Percentiles rank a stretch among this genome's conserved stretches.
These are phyloP conservation scores for Cettia cetti DNA, from an alignment of 2,113 vertebrate genomes.

Conservation along the genomic window DNA sequence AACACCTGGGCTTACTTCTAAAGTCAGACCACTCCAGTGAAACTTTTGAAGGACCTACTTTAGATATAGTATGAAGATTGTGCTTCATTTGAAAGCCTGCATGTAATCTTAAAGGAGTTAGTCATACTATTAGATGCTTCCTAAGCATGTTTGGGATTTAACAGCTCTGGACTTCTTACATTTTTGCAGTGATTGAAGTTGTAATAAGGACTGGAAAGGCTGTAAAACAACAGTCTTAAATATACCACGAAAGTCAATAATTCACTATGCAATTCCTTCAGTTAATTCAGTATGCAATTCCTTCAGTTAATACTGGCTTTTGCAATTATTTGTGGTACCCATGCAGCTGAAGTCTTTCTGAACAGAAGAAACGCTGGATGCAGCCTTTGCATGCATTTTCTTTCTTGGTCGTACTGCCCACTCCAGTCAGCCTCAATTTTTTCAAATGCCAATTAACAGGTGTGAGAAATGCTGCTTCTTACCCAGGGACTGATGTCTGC, in stretches of 20 bases:
- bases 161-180: not conserved
- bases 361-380: not conserved
- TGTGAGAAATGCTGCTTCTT: constrained; percentile 71
- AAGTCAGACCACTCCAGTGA: not conserved
- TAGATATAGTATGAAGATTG: not conserved
- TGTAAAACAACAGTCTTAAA: not conserved
- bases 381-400: constrained; percentile 5
- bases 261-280: not conserved
- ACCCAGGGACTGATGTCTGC: constrained; percentile 64
- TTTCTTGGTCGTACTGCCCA: constrained; percentile 3
- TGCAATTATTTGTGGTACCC: not conserved
- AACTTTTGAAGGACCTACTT: not conserved
- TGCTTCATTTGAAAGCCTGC: not conserved
- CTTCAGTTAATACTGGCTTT: not conserved
- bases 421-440: constrained; percentile 54
- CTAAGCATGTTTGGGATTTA: not conserved
- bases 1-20: not conserved
- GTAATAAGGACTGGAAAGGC: not conserved
- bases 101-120: not conserved
- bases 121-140: not conserved
- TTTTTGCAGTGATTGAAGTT: not conserved
- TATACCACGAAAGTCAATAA: not conserved
- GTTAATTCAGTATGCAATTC: not conserved
- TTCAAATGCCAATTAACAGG: constrained; percentile 81
- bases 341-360: not conserved